phyloP scores from a whole-genome alignment of 2,113 vertebrate genomes.

The Stegostoma tigrinum region DNA sequence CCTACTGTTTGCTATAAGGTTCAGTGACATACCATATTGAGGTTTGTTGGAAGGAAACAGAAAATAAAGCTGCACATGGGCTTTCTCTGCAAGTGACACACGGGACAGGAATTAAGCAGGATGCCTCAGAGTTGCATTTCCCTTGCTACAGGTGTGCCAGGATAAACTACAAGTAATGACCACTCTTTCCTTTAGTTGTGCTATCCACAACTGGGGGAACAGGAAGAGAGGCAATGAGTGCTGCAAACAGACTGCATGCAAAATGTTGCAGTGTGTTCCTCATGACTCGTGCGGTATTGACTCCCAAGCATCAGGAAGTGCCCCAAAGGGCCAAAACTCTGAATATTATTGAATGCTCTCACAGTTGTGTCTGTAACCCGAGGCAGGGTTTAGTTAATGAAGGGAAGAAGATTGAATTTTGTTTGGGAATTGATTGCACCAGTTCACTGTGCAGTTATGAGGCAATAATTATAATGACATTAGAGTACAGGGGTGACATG shows the following conservation, averaged over 20 bases:
- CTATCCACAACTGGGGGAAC: not conserved
- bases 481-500: not conserved
- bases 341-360: constrained; percentile 23
- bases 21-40: not conserved
- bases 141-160: not conserved
- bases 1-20: not conserved
- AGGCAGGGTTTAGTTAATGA: not conserved
- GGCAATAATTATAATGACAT: not conserved
- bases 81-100: no score
- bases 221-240: not conserved
- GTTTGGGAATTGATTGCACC: not conserved
- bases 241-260: not conserved
- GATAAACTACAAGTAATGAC: not conserved
- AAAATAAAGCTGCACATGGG: not conserved
- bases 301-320: not conserved
- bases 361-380: not conserved
- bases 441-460: not conserved
- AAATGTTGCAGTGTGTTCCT: not conserved
- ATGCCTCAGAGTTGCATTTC: not conserved
- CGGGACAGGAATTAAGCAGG: not conserved
- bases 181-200: not conserved
- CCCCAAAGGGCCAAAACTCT: not conserved
- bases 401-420: constrained; percentile 13
- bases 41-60: not conserved
- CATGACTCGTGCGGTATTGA: not conserved